A percentile compares a stretch with the other conserved stretches of the same genome.
These are phyloP conservation scores for Pseudanteris insignis DNA, from an alignment of 2,888 invertebrate genomes.

Conservation along the genomic window DNA sequence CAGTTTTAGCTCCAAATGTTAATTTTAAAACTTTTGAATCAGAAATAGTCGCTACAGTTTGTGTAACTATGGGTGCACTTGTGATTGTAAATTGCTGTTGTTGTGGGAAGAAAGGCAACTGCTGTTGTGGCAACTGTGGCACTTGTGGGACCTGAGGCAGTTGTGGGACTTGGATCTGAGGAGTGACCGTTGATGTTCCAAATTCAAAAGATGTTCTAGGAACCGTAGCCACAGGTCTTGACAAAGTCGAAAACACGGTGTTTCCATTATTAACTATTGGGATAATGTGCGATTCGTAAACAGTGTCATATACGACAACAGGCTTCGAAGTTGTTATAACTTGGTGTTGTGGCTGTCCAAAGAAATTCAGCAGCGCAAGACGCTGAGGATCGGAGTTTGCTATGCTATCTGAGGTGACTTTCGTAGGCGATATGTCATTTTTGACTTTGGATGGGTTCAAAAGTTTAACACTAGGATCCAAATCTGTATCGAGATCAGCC, in stretches of 20 bases:
- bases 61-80: constrained; percentile 82
- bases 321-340: constrained; percentile 83
- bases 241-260: constrained; percentile 81
- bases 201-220: constrained; percentile 83
- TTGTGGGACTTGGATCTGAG: constrained; percentile 50
- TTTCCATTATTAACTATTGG: constrained; percentile 80
- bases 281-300: constrained; percentile 84
- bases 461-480: constrained; percentile 74
- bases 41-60: constrained; percentile 81
- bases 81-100: constrained; percentile 78
- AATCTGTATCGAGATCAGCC: constrained; percentile 71
- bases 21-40: constrained; percentile 84
- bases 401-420: constrained; percentile 41
- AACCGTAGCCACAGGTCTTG: constrained; percentile 80
- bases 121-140: constrained; percentile 30
- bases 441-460: constrained; percentile 68
- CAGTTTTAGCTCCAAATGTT: constrained; percentile 90
- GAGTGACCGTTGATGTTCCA: constrained; percentile 76
- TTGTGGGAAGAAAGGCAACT: constrained; percentile 69
- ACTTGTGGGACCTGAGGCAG: constrained; percentile 60
- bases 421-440: constrained; percentile 25
- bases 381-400: constrained; percentile 78
- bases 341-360: constrained; percentile 73
- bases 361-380: constrained; percentile 76
- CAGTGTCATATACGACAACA: constrained; percentile 77